These are phyloP conservation scores for Strigamia transsilvanica DNA, from an alignment of 2,888 invertebrate species.

Conservation along the genomic window DNA sequence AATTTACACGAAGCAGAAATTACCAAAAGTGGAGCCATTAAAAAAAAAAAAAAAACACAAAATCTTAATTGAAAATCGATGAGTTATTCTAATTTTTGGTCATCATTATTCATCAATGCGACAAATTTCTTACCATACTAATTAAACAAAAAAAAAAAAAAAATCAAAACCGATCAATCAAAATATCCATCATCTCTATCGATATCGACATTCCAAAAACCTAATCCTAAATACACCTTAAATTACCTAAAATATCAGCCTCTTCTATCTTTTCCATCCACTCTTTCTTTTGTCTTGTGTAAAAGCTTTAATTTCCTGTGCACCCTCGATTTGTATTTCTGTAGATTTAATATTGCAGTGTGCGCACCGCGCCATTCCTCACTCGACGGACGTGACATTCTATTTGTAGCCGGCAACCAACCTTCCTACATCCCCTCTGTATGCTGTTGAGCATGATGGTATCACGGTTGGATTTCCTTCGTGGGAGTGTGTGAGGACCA, in stretches of 20 bases:
- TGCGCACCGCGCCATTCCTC: background rate
- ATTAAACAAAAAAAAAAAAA: too few relatives aligned
- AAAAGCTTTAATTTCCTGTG: conserved; percentile 36
- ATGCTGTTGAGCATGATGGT: background rate
- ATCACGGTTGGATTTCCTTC: conserved; percentile 27
- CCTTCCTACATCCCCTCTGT: conserved; percentile 4
- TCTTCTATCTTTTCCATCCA: background rate
- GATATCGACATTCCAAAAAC: too few relatives aligned
- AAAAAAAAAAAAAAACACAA: too few relatives aligned
- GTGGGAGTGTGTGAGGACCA: background rate
- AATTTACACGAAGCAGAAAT: too few relatives aligned
- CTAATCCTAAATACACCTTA: too few relatives aligned
- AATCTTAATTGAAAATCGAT: too few relatives aligned
- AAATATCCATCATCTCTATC: too few relatives aligned
- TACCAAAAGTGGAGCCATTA: too few relatives aligned
- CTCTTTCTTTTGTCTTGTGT: background rate
- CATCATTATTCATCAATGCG: too few relatives aligned
- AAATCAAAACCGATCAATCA: too few relatives aligned
- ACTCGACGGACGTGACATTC: conserved; percentile 10
- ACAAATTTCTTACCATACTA: too few relatives aligned
- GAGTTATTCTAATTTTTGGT: too few relatives aligned
- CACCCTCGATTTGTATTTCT: background rate
- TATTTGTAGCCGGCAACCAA: conserved; percentile 16
- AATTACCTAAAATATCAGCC: background rate
- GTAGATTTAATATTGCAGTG: background rate